Evolutionary conservation across 2,888 invertebrate species (phyloP).

Genomic region (Tipula helvola): DNA sequence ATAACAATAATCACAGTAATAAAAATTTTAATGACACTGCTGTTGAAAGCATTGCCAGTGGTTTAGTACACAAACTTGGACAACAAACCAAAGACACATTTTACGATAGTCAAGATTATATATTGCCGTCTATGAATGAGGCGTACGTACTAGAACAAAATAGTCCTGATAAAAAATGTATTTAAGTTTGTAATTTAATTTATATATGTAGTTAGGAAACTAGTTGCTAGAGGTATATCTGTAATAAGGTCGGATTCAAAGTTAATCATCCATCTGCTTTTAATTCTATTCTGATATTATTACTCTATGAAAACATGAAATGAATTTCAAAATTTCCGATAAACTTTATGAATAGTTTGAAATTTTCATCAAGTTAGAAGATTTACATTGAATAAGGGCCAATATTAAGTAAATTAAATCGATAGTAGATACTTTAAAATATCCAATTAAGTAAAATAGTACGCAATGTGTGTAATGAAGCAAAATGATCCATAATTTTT

Average conservation of each 20-base stretch:
- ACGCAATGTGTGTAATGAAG: not conserved
- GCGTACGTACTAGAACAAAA: not conserved
- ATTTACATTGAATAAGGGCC: too few species aligned
- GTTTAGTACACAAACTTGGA: not conserved
- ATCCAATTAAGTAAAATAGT: not conserved
- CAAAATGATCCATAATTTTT: not conserved
- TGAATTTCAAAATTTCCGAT: too few species aligned
- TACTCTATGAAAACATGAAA: too few species aligned
- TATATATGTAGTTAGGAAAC: not conserved
- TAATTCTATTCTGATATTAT: too few species aligned
- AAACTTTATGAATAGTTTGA: too few species aligned
- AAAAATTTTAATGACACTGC: not conserved
- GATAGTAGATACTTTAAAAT: not conserved
- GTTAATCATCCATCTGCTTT: too few species aligned
- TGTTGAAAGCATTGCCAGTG: not conserved
- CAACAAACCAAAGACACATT: not conserved
- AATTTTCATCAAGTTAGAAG: too few species aligned
- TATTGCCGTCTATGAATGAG: not conserved
- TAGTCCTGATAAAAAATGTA: not conserved
- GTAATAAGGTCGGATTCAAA: too few species aligned
- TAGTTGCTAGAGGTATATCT: not conserved
- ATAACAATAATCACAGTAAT: constrained; percentile 8
- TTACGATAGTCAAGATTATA: not conserved
- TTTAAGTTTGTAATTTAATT: not conserved
- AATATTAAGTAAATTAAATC: not conserved